Percentiles rank a stretch among this genome's conserved stretches.
Evolutionary conservation across 2,888 invertebrate genomes (phyloP).

Genomic region (Melolontha melolontha): DNA sequence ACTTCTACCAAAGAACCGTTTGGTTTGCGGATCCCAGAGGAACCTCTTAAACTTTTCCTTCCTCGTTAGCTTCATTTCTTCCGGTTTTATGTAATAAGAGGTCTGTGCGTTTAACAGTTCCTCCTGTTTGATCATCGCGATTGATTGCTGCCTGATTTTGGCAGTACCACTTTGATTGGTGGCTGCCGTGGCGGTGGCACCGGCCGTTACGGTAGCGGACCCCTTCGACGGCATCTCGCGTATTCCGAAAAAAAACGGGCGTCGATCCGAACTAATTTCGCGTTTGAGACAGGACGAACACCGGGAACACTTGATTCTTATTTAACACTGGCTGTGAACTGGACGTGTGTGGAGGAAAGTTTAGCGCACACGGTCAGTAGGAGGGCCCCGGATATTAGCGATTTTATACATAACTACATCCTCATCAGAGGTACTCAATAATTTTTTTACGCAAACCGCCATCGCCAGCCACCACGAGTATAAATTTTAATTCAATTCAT

Average conservation of each 20-base stretch:
- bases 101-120: conserved; percentile 61
- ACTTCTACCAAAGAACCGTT: conserved; percentile 81
- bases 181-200: conserved; percentile 3
- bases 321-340: conserved; percentile 35
- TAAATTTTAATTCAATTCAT: conserved; percentile 23
- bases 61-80: conserved; percentile 70
- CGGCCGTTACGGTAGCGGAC: not conserved
- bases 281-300: not conserved
- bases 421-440: conserved; percentile 60
- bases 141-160: conserved; percentile 49
- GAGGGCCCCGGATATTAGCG: conserved; percentile 67
- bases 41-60: conserved; percentile 74
- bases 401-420: conserved; percentile 68
- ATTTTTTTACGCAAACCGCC: conserved; percentile 45
- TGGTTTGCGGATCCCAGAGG: conserved; percentile 81
- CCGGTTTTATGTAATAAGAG: conserved; percentile 75
- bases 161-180: conserved; percentile 1
- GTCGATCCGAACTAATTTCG: no score
- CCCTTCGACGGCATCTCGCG: conserved; percentile 33
- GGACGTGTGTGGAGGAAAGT: conserved; percentile 43
- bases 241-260: not conserved
- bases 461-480: conserved; percentile 12
- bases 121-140: conserved; percentile 61
- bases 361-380: conserved; percentile 57
- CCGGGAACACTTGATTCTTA: conserved; percentile 5